Conservation (phyloP, 2,797 vertebrate genomes). For the Melanotaenia parkinsoni region DNA sequence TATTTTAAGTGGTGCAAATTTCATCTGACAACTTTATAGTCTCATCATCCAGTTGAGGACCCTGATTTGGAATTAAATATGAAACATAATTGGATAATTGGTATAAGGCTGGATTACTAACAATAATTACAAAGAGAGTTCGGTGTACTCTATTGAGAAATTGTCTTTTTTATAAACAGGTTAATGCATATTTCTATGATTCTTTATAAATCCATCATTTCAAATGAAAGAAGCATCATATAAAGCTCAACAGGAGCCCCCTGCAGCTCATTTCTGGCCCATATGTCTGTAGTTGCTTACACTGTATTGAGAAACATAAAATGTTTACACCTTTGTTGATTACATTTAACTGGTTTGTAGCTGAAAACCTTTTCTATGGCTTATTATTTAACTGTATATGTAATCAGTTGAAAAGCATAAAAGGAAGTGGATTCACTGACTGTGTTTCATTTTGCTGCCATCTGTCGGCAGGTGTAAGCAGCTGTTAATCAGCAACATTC, state of each 20-base stretch:
- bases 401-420: neutral
- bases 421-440: neutral
- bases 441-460: constrained; percentile 46
- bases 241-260: neutral
- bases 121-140: neutral
- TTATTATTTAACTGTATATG: neutral
- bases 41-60: neutral
- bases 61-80: too few species aligned
- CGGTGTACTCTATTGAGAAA: neutral
- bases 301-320: neutral
- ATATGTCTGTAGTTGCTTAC: neutral
- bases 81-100: neutral
- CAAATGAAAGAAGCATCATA: neutral
- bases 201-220: neutral
- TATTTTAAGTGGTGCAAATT: too few species aligned
- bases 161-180: neutral
- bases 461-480: constrained; percentile 23
- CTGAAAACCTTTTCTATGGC: too few species aligned
- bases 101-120: neutral
- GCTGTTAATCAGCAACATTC: too few species aligned
- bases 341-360: too few species aligned
- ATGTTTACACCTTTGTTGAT: neutral
- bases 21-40: too few species aligned
- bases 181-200: neutral
- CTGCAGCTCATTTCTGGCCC: too few species aligned